Evolutionary conservation across 2,797 vertebrate genomes (phyloP), one percentile per base, ranked within the genome.

Genomic region (Myotis daubentonii): DNA sequence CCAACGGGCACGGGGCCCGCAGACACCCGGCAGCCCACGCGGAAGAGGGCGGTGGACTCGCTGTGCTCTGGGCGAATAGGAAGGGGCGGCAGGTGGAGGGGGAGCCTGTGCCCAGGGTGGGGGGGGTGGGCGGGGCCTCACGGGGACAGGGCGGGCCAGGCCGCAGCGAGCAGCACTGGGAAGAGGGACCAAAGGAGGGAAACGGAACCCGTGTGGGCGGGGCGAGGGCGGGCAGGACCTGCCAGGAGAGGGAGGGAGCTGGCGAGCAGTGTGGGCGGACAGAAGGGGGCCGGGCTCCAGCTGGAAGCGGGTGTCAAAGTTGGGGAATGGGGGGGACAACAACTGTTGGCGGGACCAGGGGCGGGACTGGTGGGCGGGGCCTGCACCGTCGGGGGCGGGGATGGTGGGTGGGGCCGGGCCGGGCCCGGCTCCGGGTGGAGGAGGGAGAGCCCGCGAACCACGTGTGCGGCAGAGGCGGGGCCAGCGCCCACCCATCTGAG

Each of bases 101-200:
- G 23, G 25, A 2, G 25, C 1, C 55, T 10, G 25, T 0, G 44
- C 38, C 23, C 0, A 25, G 28, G 6, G 30, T 4, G 41, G 7
- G 5, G 19, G 19, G 11, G 5, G 7, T 20, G 25, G 60, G 33
- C n/a, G 1, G 33, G 44, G 30, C 6, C n/a, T 79, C 20, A 6
- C 11, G 0, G 6, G 36, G 55, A 47, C 9, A 5, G 10, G 53
- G 41, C 20, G 65, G 28, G 7, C 33, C 53, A 11, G 60, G 72
- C 5, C 17, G 1, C 0, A 1, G 30, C 1, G 2, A 23, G 2
- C 12, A 0, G 3, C 0, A 16, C 47, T 4, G 19, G 5, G 22
- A 17, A 0, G 2, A 19, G 13, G 6, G 17, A 17, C 13, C 10
- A 55, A 44, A 51, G 1, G 17, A 10, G 44, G 41, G 8, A 19